Conservation (phyloP, 2,113 vertebrate genomes). For the Gadus chalcogrammus region DNA sequence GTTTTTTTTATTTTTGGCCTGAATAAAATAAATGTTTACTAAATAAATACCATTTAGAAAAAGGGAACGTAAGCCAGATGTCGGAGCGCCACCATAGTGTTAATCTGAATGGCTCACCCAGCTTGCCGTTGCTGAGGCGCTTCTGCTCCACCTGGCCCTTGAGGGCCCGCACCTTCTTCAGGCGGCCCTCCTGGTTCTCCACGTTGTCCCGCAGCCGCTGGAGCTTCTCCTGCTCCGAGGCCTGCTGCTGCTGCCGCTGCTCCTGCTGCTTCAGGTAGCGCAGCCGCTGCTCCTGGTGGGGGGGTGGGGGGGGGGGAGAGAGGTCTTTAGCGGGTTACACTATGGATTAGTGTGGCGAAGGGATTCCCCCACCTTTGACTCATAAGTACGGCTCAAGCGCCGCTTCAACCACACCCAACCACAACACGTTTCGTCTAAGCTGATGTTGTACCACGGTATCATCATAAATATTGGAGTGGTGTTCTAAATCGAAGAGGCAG, state of each 20-base stretch:
- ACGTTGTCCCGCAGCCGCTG: conserved; percentile 87
- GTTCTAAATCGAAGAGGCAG: too few relatives aligned
- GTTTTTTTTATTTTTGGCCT: too few relatives aligned
- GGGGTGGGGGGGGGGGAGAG: neutral
- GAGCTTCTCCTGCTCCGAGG: conserved; percentile 90
- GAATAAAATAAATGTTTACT: too few relatives aligned
- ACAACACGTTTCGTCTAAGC: too few relatives aligned
- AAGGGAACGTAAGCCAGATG: too few relatives aligned
- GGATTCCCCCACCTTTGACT: too few relatives aligned
- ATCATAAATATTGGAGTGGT: too few relatives aligned
- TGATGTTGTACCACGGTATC: too few relatives aligned
- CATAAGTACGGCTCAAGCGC: too few relatives aligned
- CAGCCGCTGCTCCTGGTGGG: conserved; percentile 85
- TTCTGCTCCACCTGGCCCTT: conserved; percentile 98
- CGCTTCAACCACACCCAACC: too few relatives aligned
- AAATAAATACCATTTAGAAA: too few relatives aligned
- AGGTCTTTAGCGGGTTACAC: neutral
- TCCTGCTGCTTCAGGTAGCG: conserved; percentile 91
- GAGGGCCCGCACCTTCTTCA: conserved; percentile 90
- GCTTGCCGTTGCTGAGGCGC: conserved; percentile 90
- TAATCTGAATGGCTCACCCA: conserved; percentile 73
- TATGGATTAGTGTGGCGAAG: neutral
- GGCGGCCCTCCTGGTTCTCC: conserved; percentile 90
- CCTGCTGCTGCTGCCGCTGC: conserved; percentile 87
- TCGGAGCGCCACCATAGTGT: too few relatives aligned